A percentile compares a stretch with the other conserved stretches of the same genome.
Evolutionary conservation across 2,888 invertebrate genomes (phyloP).

Genomic region (Philhelius pedissequus): DNA sequence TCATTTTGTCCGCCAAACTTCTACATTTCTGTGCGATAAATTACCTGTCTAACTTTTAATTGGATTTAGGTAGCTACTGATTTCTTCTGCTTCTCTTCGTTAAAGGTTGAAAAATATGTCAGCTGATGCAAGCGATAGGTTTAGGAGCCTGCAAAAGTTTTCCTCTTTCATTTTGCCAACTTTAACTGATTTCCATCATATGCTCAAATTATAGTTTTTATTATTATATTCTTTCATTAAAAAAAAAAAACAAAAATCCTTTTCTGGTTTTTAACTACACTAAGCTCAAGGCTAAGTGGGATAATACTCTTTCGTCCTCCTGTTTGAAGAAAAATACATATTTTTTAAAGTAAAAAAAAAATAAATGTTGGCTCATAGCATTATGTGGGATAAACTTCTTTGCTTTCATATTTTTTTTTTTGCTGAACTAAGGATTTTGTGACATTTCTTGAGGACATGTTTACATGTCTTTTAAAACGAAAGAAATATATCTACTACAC

Average conservation of each 20-base stretch:
- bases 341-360: constrained; percentile 2
- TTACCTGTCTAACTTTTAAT: constrained; percentile 67
- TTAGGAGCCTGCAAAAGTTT: constrained; percentile 32
- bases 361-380: constrained; percentile 24
- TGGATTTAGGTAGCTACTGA: constrained; percentile 51
- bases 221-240: neutral
- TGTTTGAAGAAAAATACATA: neutral
- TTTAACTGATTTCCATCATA: constrained; percentile 54
- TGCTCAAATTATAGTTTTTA: constrained; percentile 37
- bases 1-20: constrained; percentile 2
- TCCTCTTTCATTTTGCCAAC: constrained; percentile 29
- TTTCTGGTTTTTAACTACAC: neutral
- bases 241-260: neutral
- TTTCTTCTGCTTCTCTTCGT: constrained; percentile 39
- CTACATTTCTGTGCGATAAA: constrained; percentile 35
- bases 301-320: constrained; percentile 11
- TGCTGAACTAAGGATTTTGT: constrained; percentile 30
- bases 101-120: constrained; percentile 55
- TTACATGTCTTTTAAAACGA: constrained; percentile 32
- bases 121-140: constrained; percentile 37
- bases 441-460: constrained; percentile 49
- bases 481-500: neutral
- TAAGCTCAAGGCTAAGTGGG: constrained; percentile 27
- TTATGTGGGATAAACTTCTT: constrained; percentile 16
- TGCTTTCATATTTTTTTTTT: constrained; percentile 39